Percentiles rank a stretch among this genome's conserved stretches.
phyloP scores from a whole-genome alignment of 1,140 invertebrate genomes.

The Ceratosolen solmsi region DNA sequence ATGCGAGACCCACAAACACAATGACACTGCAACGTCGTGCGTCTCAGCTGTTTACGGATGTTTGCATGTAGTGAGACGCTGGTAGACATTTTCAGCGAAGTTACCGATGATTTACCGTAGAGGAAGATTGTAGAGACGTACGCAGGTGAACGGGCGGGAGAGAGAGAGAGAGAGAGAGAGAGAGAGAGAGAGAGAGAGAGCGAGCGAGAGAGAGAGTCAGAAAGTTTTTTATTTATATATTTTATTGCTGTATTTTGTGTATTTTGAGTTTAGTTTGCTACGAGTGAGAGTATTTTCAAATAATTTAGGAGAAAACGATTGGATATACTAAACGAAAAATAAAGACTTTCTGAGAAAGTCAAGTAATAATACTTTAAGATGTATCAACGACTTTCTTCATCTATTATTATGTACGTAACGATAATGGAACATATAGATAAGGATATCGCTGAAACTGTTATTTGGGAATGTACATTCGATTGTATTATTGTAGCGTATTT shows the following conservation, averaged over 20 bases:
- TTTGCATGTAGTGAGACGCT: slow-evolving; percentile 7
- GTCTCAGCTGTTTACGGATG: slow-evolving; percentile 21
- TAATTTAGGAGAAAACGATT: not conserved
- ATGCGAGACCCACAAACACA: slow-evolving; percentile 38
- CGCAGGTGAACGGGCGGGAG: not conserved
- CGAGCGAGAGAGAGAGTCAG: not conserved
- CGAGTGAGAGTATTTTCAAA: not conserved
- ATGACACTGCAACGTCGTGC: slow-evolving; percentile 37
- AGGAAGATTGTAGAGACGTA: not conserved
- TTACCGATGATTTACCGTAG: slow-evolving; percentile 3
- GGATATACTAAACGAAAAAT: not conserved
- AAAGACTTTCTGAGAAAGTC: not conserved
- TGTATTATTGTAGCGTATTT: too few relatives aligned
- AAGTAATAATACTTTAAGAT: not conserved
- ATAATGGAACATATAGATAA: not conserved
- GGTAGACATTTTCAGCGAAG: slow-evolving; percentile 40
- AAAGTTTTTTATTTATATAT: not conserved
- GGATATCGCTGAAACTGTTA: not conserved
- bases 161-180: not conserved
- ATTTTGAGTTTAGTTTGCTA: not conserved
- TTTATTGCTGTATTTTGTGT: not conserved
- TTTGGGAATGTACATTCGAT: not conserved
- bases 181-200: not conserved
- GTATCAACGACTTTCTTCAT: not conserved
- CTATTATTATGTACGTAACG: not conserved